Conservation (phyloP, 2,797 vertebrate species). For the Sebastes oblongus region DNA sequence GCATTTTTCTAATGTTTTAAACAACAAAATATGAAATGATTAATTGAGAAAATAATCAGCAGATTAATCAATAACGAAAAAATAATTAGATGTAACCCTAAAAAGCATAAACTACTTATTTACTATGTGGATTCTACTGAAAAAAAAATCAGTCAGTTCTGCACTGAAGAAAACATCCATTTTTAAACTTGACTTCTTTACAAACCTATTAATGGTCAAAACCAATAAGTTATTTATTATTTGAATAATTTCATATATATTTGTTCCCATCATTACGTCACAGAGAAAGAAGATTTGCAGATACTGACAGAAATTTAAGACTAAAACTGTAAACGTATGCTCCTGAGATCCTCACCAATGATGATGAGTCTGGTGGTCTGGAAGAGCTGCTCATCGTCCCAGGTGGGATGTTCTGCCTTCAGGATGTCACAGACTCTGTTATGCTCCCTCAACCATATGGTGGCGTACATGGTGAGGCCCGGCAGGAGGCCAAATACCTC, state of each 20-base stretch:
- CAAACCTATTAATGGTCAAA: background rate
- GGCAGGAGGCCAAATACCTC: constrained; percentile 92
- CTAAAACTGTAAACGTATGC: background rate
- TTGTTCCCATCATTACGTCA: background rate
- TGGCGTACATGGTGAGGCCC: constrained; percentile 88
- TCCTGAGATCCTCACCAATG: constrained; percentile 83
- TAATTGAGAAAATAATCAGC: background rate
- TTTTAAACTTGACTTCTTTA: background rate
- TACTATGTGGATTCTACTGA: background rate
- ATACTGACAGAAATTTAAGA: background rate
- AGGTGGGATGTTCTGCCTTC: constrained; percentile 89
- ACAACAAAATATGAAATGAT: background rate
- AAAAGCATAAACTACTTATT: background rate
- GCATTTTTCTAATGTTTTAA: background rate
- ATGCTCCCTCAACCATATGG: constrained; percentile 94
- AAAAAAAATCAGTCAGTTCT: background rate
- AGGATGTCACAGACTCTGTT: constrained; percentile 94
- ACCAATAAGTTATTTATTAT: background rate
- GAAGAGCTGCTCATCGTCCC: constrained; percentile 95
- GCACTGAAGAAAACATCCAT: background rate
- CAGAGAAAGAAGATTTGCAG: background rate
- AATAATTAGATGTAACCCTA: background rate
- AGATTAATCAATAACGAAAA: background rate
- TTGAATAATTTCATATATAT: background rate
- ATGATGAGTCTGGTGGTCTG: constrained; percentile 93